Conservation (phyloP, 2,797 vertebrate genomes). For the Saxicola maurus region DNA sequence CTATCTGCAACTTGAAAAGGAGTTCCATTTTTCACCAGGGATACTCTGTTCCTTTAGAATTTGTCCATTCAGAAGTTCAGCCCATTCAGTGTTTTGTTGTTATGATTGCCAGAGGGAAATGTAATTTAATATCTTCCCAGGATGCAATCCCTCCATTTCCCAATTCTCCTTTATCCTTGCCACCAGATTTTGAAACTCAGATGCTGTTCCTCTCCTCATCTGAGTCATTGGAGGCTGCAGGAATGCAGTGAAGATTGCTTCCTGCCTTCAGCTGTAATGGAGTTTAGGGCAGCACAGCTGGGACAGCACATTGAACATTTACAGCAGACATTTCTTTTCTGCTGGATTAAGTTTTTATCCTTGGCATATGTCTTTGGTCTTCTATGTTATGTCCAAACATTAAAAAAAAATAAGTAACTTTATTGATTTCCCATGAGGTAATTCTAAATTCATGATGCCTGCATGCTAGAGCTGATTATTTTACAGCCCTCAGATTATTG, state of each 20-base stretch:
- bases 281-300: neutral
- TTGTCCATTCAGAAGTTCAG: neutral
- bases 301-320: neutral
- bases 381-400: neutral
- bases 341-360: neutral
- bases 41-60: neutral
- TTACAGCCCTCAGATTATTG: neutral
- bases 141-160: neutral
- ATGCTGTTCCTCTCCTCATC: neutral
- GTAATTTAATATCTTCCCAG: neutral
- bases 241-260: neutral
- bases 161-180: neutral
- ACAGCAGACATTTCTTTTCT: neutral
- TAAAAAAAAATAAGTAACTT: neutral
- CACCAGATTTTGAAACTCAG: neutral
- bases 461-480: neutral
- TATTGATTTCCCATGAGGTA: neutral
- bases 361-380: neutral
- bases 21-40: neutral
- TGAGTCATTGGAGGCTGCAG: neutral
- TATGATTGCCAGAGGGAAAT: neutral
- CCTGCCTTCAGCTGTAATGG: neutral
- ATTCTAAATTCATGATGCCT: neutral
- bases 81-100: neutral
- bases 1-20: neutral